phyloP scores from a whole-genome alignment of 1,140 invertebrate genomes.

The Rhysida immarginata region DNA sequence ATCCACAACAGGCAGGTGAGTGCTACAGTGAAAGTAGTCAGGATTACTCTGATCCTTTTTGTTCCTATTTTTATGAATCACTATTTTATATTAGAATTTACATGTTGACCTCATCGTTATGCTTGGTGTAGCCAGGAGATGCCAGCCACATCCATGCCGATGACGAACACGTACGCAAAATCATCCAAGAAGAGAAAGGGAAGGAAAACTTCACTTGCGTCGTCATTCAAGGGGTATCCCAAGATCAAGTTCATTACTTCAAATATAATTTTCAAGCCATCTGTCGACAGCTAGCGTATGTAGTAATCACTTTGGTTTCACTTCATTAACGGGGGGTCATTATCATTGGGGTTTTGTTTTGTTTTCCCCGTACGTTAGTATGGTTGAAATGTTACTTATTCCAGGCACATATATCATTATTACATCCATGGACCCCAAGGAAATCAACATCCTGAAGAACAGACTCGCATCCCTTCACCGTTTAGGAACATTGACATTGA shows the following conservation, averaged over 20 bases:
- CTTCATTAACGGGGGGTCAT: no score
- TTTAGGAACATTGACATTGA: slow-evolving; percentile 28
- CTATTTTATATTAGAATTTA: no score
- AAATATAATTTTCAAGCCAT: slow-evolving; percentile 24
- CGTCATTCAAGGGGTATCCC: slow-evolving; percentile 25
- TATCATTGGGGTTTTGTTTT: no score
- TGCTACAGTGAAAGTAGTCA: neutral
- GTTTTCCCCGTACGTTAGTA: no score
- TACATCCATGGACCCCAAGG: slow-evolving; percentile 32
- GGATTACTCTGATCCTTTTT: neutral
- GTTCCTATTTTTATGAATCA: neutral
- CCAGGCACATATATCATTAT: slow-evolving; percentile 32
- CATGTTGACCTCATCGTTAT: neutral
- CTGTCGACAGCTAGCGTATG: slow-evolving; percentile 28
- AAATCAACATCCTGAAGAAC: slow-evolving; percentile 17
- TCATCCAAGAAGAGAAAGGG: slow-evolving; percentile 25
- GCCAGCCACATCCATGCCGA: slow-evolving; percentile 19
- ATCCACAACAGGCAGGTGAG: slow-evolving; percentile 29
- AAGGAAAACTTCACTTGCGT: slow-evolving; percentile 29
- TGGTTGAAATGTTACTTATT: no score
- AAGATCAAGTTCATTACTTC: slow-evolving; percentile 25
- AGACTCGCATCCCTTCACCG: slow-evolving; percentile 11
- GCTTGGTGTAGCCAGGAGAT: slow-evolving; percentile 23
- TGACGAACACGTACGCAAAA: slow-evolving; percentile 19
- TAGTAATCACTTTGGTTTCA: no score